Base-by-base conservation (phyloP, 2,797 vertebrate species). In the Lepilemur septentrionalis region DNA sequence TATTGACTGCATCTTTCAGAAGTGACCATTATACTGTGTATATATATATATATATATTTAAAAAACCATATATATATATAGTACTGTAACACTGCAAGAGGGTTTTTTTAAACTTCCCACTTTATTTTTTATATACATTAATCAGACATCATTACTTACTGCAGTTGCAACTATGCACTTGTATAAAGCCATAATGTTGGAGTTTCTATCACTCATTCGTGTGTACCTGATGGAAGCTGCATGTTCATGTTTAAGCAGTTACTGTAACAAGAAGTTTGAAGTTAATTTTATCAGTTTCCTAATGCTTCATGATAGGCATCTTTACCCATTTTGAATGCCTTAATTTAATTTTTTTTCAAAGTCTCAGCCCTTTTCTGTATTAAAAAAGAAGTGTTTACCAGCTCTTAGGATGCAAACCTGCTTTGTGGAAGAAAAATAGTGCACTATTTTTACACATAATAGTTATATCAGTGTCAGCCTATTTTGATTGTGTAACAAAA, bases 401-500 rank as follows among this genome's bases (percentile, higher is more conserved):
- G 98, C 98, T 98, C 93, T 98, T 98, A 98, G 98, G 96, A 98
- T 97, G 95, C 97, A 98, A 87, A 98, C 98, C 98, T 98, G 98
- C 98, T 98, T 98, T 97, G 98, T 98, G 97, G 97, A 97, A 98
- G 98, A 98, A 98, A 97, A 97, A 97, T 97, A 98, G 98, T 98
- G 98, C 98, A 98, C 98, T 98, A 97, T 99, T 98, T 98, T 98
- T 98, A 97, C 98, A 98, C 83, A 97, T 98, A 98, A 96, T 98
- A 98, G 98, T 98, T 98, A 98, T 93, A 97, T 98, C 98, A 98
- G 46, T 94, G 96, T 98, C 98, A 98, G 98, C 96, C 98, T 98
- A 83, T 98, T 98, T 98, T 99, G 99, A 99, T 99, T 99, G 99
- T 99, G 98, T 98, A 98, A 98, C 35, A 69, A 97, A 98, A 98